These are phyloP conservation scores for Takifugu bimaculatus DNA, from an alignment of 2,113 vertebrate genomes.

Conservation along the genomic window DNA sequence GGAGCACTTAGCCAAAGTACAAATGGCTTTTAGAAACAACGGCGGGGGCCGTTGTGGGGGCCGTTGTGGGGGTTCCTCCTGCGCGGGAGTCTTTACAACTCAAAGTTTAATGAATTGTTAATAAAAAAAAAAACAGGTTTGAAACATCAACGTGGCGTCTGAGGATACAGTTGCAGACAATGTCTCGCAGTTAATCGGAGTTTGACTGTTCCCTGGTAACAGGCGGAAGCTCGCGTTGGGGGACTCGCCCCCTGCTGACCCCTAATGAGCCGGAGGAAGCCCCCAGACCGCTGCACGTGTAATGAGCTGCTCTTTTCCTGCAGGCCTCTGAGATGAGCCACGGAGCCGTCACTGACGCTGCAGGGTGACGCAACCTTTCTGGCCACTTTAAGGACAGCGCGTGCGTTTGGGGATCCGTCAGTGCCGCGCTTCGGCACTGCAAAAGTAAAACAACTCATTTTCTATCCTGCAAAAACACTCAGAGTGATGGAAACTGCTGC, in stretches of 20 bases:
- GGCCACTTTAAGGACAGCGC: slow-evolving; percentile 38
- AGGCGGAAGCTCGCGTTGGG: slow-evolving; percentile 39
- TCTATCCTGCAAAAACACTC: neutral
- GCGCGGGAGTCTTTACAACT: no score
- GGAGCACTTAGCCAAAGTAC: no score
- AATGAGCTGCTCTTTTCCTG: slow-evolving; percentile 57
- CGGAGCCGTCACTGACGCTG: slow-evolving; percentile 51
- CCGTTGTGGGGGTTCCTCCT: no score
- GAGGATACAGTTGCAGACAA: no score
- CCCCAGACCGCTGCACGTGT: slow-evolving; percentile 41
- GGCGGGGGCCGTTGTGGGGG: no score
- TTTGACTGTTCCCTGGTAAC: slow-evolving; percentile 36
- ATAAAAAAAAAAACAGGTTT: no score
- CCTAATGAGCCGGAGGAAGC: slow-evolving; percentile 55
- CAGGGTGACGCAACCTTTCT: slow-evolving; percentile 41
- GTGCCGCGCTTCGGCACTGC: no score
- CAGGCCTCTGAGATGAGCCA: slow-evolving; percentile 56
- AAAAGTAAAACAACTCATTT: no score
- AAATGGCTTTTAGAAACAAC: no score
- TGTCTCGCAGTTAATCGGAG: slow-evolving; percentile 32
- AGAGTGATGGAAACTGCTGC: neutral
- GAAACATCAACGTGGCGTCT: no score
- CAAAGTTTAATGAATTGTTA: no score
- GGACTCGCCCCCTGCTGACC: slow-evolving; percentile 55
- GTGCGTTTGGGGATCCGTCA: slow-evolving; percentile 8